A percentile compares a stretch with the other conserved stretches of the same genome.
These are phyloP conservation scores for Bostrychus sinensis DNA, from an alignment of 2,113 vertebrate species.

Conservation along the genomic window DNA sequence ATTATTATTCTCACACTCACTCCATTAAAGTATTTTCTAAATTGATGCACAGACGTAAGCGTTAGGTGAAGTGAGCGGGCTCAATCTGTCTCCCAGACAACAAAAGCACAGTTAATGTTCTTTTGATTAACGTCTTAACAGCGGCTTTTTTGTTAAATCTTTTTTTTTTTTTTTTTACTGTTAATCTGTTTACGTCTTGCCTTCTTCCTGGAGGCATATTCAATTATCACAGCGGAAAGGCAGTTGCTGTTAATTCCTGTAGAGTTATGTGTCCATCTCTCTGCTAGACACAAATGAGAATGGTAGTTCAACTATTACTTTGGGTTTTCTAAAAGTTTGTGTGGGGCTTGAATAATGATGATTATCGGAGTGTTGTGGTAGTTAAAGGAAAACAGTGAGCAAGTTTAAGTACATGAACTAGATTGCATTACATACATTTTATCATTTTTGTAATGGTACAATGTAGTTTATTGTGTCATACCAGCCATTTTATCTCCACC, in stretches of 20 bases:
- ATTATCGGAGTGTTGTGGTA: no score
- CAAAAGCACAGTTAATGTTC: constrained; percentile 39
- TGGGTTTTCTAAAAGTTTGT: neutral
- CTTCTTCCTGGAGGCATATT: constrained; percentile 31
- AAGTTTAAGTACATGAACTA: no score
- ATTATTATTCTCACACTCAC: neutral
- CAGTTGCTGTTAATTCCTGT: constrained; percentile 46
- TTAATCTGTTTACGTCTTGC: constrained; percentile 28
- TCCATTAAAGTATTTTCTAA: constrained; percentile 19
- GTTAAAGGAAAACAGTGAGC: no score
- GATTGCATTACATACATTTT: no score
- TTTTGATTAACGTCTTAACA: constrained; percentile 59
- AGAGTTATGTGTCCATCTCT: constrained; percentile 31
- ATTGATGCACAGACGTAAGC: constrained; percentile 22
- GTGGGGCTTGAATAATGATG: neutral
- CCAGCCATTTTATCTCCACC: no score
- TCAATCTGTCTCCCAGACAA: constrained; percentile 28
- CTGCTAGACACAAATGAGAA: constrained; percentile 16
- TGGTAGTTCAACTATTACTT: constrained; percentile 23
- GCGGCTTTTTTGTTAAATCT: constrained; percentile 48
- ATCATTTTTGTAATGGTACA: no score
- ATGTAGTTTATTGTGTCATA: no score
- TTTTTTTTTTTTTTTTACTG: constrained; percentile 1
- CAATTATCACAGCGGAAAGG: constrained; percentile 52
- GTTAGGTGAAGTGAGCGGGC: constrained; percentile 33